Conservation (phyloP, 2,113 vertebrate genomes). For the Monopterus albus region DNA sequence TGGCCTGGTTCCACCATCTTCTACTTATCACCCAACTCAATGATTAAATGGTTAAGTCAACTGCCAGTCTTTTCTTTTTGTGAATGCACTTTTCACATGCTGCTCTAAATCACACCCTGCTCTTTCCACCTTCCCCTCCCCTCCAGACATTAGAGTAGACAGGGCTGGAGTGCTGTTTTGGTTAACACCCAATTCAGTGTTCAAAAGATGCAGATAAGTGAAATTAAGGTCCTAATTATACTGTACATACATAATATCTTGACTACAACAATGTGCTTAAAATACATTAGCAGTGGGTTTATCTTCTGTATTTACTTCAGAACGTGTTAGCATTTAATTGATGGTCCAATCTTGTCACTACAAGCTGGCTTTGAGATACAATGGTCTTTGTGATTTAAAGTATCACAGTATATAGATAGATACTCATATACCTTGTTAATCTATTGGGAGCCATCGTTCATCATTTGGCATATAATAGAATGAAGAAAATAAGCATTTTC, state of each 20-base stretch:
- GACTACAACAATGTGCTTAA: no score
- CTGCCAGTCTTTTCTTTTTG: conserved; percentile 69
- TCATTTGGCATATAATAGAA: not conserved
- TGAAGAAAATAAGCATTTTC: not conserved
- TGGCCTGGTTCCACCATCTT: conserved; percentile 58
- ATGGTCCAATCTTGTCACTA: not conserved
- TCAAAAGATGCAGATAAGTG: not conserved
- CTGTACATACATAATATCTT: not conserved
- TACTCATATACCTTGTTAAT: no score
- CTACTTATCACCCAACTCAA: conserved; percentile 70
- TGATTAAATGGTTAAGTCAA: conserved; percentile 81
- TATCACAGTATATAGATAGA: not conserved
- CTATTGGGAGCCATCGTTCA: not conserved
- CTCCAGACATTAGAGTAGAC: conserved; percentile 6
- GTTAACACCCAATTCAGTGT: conserved; percentile 3
- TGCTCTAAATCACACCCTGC: conserved; percentile 57
- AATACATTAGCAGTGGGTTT: not conserved
- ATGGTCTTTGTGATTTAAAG: not conserved
- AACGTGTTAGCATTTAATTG: not conserved
- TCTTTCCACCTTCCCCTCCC: not conserved
- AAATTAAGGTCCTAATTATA: conserved; percentile 4
- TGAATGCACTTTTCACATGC: conserved; percentile 82
- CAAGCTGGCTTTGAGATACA: not conserved
- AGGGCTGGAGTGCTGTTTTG: conserved; percentile 9
- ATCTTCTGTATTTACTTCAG: no score